phyloP scores from a whole-genome alignment of 2,113 vertebrate genomes.

The Apaloderma vittatum region DNA sequence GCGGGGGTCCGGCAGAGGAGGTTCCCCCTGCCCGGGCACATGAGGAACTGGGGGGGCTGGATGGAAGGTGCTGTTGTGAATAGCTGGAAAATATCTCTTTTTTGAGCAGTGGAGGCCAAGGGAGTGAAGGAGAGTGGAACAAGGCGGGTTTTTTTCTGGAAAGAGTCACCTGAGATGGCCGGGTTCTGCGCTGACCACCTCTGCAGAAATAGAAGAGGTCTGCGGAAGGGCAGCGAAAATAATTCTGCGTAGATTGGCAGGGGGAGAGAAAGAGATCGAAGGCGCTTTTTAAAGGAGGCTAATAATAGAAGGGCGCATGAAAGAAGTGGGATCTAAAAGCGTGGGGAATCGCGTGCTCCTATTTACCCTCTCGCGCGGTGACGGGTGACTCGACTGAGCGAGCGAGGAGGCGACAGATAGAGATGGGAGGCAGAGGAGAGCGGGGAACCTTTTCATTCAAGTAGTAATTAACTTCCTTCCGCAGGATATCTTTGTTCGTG shows the following conservation, averaged over 20 bases:
- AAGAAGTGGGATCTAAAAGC: conserved; percentile 35
- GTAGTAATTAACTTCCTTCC: conserved; percentile 28
- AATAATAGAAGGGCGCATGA: conserved; percentile 58
- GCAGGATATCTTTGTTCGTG: not conserved
- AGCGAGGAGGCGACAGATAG: not conserved
- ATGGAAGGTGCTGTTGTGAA: not conserved
- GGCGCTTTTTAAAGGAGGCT: conserved; percentile 18
- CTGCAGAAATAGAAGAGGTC: conserved; percentile 53
- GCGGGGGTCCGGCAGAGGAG: not conserved
- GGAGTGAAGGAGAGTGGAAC: not conserved
- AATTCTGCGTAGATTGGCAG: conserved; percentile 34
- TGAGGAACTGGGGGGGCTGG: not conserved
- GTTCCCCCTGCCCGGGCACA: not conserved
- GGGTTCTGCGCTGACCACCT: not conserved
- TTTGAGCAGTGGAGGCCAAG: not conserved
- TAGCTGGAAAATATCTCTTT: not conserved
- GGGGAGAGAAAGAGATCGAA: conserved; percentile 1
- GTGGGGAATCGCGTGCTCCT: not conserved
- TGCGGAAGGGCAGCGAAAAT: conserved; percentile 54
- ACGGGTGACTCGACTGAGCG: not conserved
- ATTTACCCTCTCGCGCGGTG: not conserved
- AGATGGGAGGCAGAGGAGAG: not conserved
- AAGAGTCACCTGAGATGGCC: not conserved
- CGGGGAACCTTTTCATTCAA: not conserved
- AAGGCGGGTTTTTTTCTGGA: not conserved